A percentile compares a stretch with the other conserved stretches of the same genome.
Conservation (phyloP, 2,888 invertebrate species). For the Campaea margaritaria region DNA sequence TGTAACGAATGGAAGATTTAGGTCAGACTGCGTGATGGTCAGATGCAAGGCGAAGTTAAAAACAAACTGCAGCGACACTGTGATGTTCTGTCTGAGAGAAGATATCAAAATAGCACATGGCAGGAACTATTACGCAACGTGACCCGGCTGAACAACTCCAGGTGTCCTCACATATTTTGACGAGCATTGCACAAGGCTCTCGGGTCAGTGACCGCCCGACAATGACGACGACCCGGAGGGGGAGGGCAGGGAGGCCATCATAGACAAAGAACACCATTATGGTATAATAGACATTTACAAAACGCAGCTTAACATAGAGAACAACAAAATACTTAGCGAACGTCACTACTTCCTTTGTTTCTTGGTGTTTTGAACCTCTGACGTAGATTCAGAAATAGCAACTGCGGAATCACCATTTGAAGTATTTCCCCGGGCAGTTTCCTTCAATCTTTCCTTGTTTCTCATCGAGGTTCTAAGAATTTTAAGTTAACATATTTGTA, state of each 20-base stretch:
- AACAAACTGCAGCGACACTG: background rate
- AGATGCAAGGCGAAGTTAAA: background rate
- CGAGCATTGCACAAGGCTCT: conserved; percentile 59
- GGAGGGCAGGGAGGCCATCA: conserved; percentile 49
- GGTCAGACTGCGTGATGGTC: no score
- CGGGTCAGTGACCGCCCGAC: conserved; percentile 69
- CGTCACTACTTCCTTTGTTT: background rate
- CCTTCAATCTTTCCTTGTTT: no score
- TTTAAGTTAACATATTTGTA: no score
- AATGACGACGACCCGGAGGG: conserved; percentile 56
- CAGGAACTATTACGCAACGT: conserved; percentile 54
- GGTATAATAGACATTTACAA: conserved; percentile 20
- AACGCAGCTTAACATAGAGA: background rate
- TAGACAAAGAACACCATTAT: conserved; percentile 57
- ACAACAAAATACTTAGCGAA: no score
- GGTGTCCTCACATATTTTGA: conserved; percentile 64
- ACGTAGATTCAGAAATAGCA: no score
- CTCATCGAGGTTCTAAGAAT: no score
- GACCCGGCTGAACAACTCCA: conserved; percentile 58
- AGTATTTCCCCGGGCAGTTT: background rate
- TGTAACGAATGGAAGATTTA: no score
- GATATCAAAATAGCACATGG: conserved; percentile 41
- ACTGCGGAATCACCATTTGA: background rate
- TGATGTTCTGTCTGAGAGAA: conserved; percentile 9
- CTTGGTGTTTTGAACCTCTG: background rate